Evolutionary conservation across 2,797 vertebrate genomes (phyloP), one percentile per base, ranked within the genome.

Genomic region (Microchirus variegatus): DNA sequence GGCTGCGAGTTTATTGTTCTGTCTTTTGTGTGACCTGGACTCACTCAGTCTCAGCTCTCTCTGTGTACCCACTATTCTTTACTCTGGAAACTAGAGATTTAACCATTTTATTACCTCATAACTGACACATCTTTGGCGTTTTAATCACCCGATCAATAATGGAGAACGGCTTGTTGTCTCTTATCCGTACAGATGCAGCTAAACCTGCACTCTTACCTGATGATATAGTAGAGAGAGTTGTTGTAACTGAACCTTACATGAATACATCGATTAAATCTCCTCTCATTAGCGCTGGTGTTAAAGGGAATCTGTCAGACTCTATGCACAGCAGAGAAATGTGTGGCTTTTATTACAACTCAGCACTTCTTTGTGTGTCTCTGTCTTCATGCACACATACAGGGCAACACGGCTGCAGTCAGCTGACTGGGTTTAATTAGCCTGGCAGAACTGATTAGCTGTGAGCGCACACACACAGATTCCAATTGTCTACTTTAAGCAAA

Each of bases 361-460:
- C 66, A 46, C 40, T 59, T 60, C 36, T 67, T 1, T 19, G 9
- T 69, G 15, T 17, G n/a, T 16, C 8, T 16, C 14, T 4, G 49
- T 63, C 4, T 67, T 62, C 42, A 16, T 58, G 31, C 62, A 15
- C 13, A 2, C n/a, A 16, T 22, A 3, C 22, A 22, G 2, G 22
- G 22, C 22, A 22, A 22, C 22, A 22, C 4, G 2, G 43, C 51
- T 63, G 38, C 26, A 47, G 68, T 75, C 75, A 70, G 60, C 73
- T 62, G 77, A 78, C 65, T 71, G 43, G 53, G 55, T 82, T 82
- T 82, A 85, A 84, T 87, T 77, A 79, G 74, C 67, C 68, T 59
- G 46, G 64, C 67, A 82, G 82, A 74, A 67, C 70, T 80, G 55
- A 83, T 83, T 60, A 72, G 68, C 41, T 65, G 67, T 58, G 47